Base-by-base conservation (phyloP, 2,888 invertebrate genomes). In the Caenorhabditis becei region DNA sequence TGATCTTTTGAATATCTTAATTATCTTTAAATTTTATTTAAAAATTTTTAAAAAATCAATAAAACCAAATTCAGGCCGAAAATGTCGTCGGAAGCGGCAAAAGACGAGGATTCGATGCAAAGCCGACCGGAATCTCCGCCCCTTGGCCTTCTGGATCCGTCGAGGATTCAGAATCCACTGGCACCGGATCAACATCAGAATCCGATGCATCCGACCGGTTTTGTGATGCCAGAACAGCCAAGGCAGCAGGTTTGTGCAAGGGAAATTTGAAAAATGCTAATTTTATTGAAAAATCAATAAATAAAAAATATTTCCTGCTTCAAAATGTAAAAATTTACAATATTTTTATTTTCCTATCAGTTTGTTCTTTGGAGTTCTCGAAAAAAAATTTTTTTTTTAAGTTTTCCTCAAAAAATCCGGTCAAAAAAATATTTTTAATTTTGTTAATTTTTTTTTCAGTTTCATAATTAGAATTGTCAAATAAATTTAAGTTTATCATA, bases 141-240 rank as follows among this genome's bases (percentile, higher is more conserved):
- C 1, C 47, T 81, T 18, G 77, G 77, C 0, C 51, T 75, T 2
- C 49, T 81, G 20, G 81, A 81, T 67, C 81, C 81, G 14, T 66
- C 81, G 11, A 16, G 81, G 44, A 77, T 81, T 24, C 77, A 77
- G 37, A 81, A 81, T 72, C 74, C 74, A 14, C 67, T 81, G 1
- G 81, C 72, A 7, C 37, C 26, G 20, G 81, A 71, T 23, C 77
- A 56, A 14, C 78, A 71, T 18, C 69, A 70, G 24, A 62, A 54
- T 28, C 32, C 23, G 28, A 28, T 26, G 28, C 41, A 62, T 41
- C 59, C 65, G 16, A 44, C 62, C 14, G 70, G 58, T 18, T 80
- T 80, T 49, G 75, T 80, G 18, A 80, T 80, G 61, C 80, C 80
- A 28, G 80, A 80, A 65, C 77, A 67, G 41, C 80, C 80, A 1